Evolutionary conservation across 2,888 invertebrate genomes (phyloP).

Genomic region (Yponomeuta plumbellus): DNA sequence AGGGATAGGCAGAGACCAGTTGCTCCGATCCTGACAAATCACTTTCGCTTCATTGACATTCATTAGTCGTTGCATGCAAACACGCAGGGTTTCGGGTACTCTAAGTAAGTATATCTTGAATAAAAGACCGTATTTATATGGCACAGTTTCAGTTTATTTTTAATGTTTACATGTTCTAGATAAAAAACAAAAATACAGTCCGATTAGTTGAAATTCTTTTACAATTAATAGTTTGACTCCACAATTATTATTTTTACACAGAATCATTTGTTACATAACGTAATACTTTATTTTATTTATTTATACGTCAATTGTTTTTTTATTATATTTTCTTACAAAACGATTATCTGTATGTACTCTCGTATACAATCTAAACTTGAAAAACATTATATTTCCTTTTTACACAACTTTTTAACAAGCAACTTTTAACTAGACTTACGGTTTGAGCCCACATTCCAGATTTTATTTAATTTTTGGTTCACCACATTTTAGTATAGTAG

Average conservation of each 20-base stretch:
- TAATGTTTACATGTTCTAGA: constrained; percentile 72
- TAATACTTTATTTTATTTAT: constrained; percentile 33
- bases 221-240: constrained; percentile 34
- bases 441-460: constrained; percentile 31
- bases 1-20: too few relatives aligned
- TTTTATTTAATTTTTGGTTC: constrained; percentile 33
- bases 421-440: constrained; percentile 46
- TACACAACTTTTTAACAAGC: constrained; percentile 56
- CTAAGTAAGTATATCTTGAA: constrained; percentile 19
- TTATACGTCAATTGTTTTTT: constrained; percentile 28
- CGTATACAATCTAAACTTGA: constrained; percentile 52
- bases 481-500: constrained; percentile 29
- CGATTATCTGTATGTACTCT: constrained; percentile 28
- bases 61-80: too few relatives aligned
- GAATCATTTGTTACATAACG: constrained; percentile 24
- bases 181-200: constrained; percentile 71
- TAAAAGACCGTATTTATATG: constrained; percentile 51
- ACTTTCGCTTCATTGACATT: too few relatives aligned
- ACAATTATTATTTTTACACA: constrained; percentile 16
- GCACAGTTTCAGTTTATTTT: constrained; percentile 76
- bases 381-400: constrained; percentile 54
- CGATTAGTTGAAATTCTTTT: constrained; percentile 65
- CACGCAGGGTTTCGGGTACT: too few relatives aligned
- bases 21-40: too few relatives aligned
- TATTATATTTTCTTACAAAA: constrained; percentile 33